A percentile compares a stretch with the other conserved stretches of the same genome.
Evolutionary conservation across 2,113 vertebrate species (phyloP).

Genomic region (Chelonoidis abingdonii): DNA sequence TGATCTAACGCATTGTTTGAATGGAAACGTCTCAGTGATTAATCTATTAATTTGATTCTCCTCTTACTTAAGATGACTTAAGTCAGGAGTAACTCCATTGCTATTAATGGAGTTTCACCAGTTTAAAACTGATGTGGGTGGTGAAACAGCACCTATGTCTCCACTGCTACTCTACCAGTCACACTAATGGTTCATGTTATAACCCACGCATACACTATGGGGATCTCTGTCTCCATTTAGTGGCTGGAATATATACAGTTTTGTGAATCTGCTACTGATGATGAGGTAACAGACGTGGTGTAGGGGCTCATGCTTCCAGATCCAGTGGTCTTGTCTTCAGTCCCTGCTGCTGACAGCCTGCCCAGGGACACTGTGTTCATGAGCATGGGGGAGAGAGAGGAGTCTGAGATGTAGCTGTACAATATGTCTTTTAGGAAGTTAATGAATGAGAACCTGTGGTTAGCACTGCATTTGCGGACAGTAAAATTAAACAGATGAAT

Average conservation of each 20-base stretch:
- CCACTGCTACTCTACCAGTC: not conserved
- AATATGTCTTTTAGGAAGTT: not conserved
- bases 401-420: not conserved
- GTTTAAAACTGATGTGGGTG: not conserved
- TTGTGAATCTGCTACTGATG: not conserved
- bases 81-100: not conserved
- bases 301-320: not conserved
- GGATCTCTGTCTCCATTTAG: not conserved
- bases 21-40: not conserved
- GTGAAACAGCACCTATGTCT: not conserved
- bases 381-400: not conserved
- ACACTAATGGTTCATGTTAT: not conserved
- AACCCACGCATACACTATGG: not conserved
- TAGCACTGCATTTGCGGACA: not conserved
- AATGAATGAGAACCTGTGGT: constrained; percentile 15
- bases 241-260: not conserved
- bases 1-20: not conserved
- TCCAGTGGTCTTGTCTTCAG: accelerated
- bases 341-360: not conserved
- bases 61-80: not conserved
- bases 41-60: not conserved
- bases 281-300: accelerated
- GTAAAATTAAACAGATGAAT: constrained; percentile 19
- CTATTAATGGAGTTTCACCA: not conserved
- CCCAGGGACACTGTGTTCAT: not conserved